These are phyloP conservation scores for Ptychadena robeensis DNA, from an alignment of 2,797 vertebrate species.

Conservation along the genomic window DNA sequence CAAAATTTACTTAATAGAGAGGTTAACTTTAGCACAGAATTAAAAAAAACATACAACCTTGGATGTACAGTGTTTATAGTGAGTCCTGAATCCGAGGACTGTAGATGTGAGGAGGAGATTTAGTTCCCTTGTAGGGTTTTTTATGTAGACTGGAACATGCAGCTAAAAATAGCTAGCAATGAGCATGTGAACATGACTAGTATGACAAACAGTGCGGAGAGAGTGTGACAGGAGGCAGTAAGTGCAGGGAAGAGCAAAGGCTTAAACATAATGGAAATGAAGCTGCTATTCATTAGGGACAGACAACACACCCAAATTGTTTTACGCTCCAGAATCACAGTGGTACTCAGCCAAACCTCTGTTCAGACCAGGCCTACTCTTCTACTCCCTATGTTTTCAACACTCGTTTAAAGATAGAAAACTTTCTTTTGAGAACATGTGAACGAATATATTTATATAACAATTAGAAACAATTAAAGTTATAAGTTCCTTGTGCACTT, in stretches of 20 bases:
- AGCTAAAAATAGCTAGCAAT: conserved; percentile 45
- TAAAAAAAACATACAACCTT: not conserved
- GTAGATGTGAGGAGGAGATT: not conserved
- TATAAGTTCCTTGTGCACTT: no score
- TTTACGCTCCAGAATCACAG: conserved; percentile 17
- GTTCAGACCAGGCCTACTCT: conserved; percentile 12
- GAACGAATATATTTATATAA: no score
- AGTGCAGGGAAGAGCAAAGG: conserved; percentile 28
- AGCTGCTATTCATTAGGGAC: conserved; percentile 34
- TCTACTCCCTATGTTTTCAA: not conserved
- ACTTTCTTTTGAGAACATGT: not conserved
- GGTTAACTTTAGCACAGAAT: no score
- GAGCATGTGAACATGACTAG: conserved; percentile 28
- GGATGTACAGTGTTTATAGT: not conserved
- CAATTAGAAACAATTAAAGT: no score
- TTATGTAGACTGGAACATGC: conserved; percentile 18
- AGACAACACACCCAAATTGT: conserved; percentile 15
- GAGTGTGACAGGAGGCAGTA: conserved; percentile 28
- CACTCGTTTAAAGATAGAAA: not conserved
- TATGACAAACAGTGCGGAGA: conserved; percentile 25
- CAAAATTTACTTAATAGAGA: no score
- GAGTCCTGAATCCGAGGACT: conserved; percentile 4
- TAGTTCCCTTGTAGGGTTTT: conserved; percentile 36
- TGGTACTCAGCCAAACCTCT: conserved; percentile 1
- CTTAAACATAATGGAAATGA: conserved; percentile 32